Percentiles rank a stretch among this genome's conserved stretches.
phyloP scores from a whole-genome alignment of 2,797 vertebrate genomes.

The Amazonetta brasiliensis region DNA sequence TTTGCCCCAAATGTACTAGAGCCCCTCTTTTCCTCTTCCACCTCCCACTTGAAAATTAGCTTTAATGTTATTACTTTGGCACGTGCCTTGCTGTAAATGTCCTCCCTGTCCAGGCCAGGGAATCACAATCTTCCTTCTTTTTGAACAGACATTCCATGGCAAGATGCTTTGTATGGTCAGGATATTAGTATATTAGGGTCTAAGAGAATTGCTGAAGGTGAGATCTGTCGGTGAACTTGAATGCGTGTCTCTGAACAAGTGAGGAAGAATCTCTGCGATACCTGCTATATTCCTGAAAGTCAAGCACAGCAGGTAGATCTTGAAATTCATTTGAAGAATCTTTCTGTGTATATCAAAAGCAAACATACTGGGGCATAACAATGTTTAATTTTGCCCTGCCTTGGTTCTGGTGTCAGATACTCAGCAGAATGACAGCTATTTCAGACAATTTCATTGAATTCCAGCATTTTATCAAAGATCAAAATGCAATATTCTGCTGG shows the following conservation, averaged over 20 bases:
- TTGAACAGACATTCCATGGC: neutral
- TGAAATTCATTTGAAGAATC: neutral
- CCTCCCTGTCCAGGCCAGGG: neutral
- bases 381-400: neutral
- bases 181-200: neutral
- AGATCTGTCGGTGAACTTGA: neutral
- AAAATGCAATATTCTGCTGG: neutral
- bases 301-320: neutral
- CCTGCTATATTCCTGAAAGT: neutral
- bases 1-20: conserved; percentile 51
- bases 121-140: neutral
- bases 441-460: neutral
- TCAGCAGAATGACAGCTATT: neutral
- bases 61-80: conserved; percentile 31
- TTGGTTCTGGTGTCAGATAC: neutral
- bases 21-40: neutral
- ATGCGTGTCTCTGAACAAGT: neutral
- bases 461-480: neutral
- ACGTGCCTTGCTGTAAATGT: neutral
- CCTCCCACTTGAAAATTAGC: conserved; percentile 33
- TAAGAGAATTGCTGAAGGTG: neutral
- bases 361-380: neutral
- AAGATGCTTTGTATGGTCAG: neutral
- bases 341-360: neutral
- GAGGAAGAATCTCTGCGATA: neutral